A percentile compares a stretch with the other conserved stretches of the same genome.
These are phyloP conservation scores for Thalassoma bifasciatum DNA, from an alignment of 2,113 vertebrate species.

Conservation along the genomic window DNA sequence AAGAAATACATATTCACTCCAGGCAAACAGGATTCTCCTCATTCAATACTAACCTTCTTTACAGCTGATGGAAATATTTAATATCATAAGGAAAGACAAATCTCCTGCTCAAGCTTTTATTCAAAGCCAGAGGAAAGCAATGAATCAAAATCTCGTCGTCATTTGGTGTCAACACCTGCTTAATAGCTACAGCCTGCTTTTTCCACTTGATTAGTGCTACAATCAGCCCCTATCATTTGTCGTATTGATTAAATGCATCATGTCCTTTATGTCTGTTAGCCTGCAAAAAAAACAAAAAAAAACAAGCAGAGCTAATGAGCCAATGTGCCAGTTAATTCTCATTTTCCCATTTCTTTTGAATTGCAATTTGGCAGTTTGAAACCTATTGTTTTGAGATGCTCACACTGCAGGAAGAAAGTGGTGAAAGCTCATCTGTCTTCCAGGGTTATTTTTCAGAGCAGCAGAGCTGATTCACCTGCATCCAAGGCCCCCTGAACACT, in stretches of 20 bases:
- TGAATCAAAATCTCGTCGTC: background rate
- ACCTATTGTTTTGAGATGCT: background rate
- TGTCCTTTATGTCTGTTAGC: background rate
- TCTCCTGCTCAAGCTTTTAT: background rate
- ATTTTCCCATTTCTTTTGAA: background rate
- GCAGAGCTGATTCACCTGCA: background rate
- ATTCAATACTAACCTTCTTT: constrained; percentile 15
- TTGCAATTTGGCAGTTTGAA: background rate
- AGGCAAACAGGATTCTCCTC: constrained; percentile 17
- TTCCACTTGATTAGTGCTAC: constrained; percentile 2
- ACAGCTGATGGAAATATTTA: constrained; percentile 33
- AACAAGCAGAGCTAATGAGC: background rate
- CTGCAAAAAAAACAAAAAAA: constrained; percentile 8
- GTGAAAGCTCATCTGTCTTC: background rate
- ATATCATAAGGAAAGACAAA: constrained; percentile 12
- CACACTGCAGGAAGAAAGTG: background rate
- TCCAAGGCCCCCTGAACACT: background rate
- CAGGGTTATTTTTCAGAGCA: constrained; percentile 1
- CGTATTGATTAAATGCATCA: constrained; percentile 25
- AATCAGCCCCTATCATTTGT: constrained; percentile 8
- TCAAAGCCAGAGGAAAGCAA: constrained; percentile 22
- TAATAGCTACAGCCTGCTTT: constrained; percentile 6
- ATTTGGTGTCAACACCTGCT: constrained; percentile 30
- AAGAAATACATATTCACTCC: constrained; percentile 12
- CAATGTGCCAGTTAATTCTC: background rate